A percentile compares a stretch with the other conserved stretches of the same genome.
These are phyloP conservation scores for Tigriopus californicus DNA, from an alignment of 2,888 invertebrate species.

Conservation along the genomic window DNA sequence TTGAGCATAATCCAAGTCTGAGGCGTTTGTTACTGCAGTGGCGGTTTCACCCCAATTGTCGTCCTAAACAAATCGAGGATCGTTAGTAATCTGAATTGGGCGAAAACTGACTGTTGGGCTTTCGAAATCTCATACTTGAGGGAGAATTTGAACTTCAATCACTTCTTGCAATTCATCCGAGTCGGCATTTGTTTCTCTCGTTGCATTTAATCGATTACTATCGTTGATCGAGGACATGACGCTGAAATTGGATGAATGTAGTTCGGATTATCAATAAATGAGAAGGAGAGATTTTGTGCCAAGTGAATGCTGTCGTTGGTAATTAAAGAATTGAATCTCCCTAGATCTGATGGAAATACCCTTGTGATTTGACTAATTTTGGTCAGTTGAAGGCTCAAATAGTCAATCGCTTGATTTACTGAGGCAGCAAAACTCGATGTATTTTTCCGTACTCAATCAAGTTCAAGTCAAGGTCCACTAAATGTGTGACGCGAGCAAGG, in stretches of 20 bases:
- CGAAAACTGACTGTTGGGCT: background rate
- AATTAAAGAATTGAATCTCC: too few relatives aligned
- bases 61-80: constrained; percentile 40
- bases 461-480: too few relatives aligned
- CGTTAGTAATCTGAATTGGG: background rate
- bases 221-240: background rate
- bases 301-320: too few relatives aligned
- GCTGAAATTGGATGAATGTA: background rate
- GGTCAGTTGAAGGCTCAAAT: too few relatives aligned
- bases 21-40: constrained; percentile 87
- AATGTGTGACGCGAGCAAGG: too few relatives aligned
- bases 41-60: constrained; percentile 99
- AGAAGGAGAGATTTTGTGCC: too few relatives aligned
- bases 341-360: too few relatives aligned
- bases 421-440: too few relatives aligned
- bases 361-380: too few relatives aligned
- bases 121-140: constrained; percentile 29
- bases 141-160: constrained; percentile 85
- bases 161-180: constrained; percentile 38
- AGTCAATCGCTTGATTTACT: too few relatives aligned
- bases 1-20: constrained; percentile 25
- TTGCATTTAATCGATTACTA: background rate
- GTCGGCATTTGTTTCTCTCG: background rate
- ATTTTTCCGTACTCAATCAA: too few relatives aligned
- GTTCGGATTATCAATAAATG: too few relatives aligned